Evolutionary conservation across 2,113 vertebrate genomes (phyloP), one percentile per base, ranked within the genome.

Genomic region (Cervus canadensis): DNA sequence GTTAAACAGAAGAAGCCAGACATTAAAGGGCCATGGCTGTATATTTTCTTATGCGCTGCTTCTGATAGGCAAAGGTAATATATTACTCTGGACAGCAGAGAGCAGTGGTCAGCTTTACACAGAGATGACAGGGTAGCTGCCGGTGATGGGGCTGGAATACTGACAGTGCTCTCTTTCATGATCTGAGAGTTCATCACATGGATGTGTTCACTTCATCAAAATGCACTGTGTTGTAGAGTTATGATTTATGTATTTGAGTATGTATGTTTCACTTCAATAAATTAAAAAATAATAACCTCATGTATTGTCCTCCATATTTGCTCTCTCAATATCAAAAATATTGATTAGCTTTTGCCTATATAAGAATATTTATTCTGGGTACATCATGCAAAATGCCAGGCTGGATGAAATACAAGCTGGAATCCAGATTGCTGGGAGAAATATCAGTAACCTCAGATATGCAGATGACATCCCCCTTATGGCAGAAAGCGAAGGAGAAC

Each of bases 91-190:
- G 40, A 23, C 6, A 62, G 59, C 6, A 64, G 54, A 28, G 56
- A 10, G 17, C 7, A 45, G 17, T 48, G 25, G 3, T 59, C n/a
- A n/a, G 2, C 2, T 12, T 57, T 56, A 62, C 8, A 23, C 12
- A 56, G 11, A 25, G 4, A 15, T 36, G 23, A 15, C 7, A 26
- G 11, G 1, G 9, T 2, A 16, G 26, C 43, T 25, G 11, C 1
- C 52, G 10, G 2, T 50, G 4, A 78, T 2, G 33, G 0, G 5
- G 67, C 13, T 71, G 13, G 28, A 43, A 40, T 8, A 11, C 2
- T 16, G 26, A 12, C 2, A 36, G 60, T 21, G 16, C 48, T 82
- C 6, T 60, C 6, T 67, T 82, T n/a, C 5, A 43, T 13, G 12
- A 5, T 45, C 26, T 16, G 14, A 57, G 21, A 45, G 21, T 21